Conservation (phyloP, 2,888 invertebrate genomes). For the Furcula furcula region DNA sequence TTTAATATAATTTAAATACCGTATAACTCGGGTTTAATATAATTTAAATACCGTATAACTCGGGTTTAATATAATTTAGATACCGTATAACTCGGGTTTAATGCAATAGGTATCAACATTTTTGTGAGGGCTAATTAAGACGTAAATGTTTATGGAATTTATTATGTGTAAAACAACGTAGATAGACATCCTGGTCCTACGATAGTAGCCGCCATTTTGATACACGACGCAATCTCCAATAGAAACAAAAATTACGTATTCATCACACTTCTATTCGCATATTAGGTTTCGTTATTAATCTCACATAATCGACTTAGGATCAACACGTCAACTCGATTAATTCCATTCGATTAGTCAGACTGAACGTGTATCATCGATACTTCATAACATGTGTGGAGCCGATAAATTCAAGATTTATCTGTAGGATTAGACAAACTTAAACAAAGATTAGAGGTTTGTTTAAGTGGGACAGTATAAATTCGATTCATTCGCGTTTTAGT, state of each 20-base stretch:
- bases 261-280: background rate
- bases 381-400: background rate
- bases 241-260: background rate
- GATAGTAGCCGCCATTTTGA: too few relatives aligned
- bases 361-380: background rate
- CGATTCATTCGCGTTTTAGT: background rate
- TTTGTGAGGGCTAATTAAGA: too few relatives aligned
- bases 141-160: too few relatives aligned
- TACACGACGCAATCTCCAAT: too few relatives aligned
- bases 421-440: background rate
- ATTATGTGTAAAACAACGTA: too few relatives aligned
- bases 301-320: conserved; percentile 6
- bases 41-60: too few relatives aligned
- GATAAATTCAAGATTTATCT: background rate
- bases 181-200: too few relatives aligned
- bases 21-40: too few relatives aligned
- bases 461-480: background rate
- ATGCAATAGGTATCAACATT: too few relatives aligned
- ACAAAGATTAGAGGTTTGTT: background rate
- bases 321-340: conserved; percentile 13
- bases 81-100: too few relatives aligned
- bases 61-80: too few relatives aligned
- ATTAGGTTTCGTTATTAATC: background rate
- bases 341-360: conserved; percentile 5
- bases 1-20: too few relatives aligned